Conservation (phyloP, 2,888 invertebrate species). For the Arenicola marina region DNA sequence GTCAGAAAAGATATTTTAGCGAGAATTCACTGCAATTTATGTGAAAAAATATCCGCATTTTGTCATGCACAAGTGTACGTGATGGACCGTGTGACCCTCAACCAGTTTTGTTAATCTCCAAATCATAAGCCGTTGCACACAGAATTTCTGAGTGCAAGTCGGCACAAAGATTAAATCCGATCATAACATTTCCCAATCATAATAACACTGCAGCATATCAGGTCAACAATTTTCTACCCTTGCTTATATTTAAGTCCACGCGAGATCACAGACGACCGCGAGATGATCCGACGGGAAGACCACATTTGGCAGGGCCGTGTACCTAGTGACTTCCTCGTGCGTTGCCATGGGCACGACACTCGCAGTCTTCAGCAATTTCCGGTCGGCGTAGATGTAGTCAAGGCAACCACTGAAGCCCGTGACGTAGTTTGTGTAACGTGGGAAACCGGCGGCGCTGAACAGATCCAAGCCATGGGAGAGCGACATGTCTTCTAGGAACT, state of each 20-base stretch:
- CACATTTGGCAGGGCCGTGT: conserved; percentile 83
- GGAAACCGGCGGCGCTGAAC: conserved; percentile 81
- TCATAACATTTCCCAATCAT: too few species aligned
- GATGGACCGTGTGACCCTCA: too few species aligned
- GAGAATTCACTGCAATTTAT: too few species aligned
- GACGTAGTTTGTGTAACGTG: conserved; percentile 84
- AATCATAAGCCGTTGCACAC: too few species aligned
- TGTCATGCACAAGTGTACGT: too few species aligned
- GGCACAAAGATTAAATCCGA: too few species aligned
- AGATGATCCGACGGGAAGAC: conserved; percentile 94
- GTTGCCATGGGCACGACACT: conserved; percentile 82
- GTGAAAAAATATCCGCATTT: too few species aligned
- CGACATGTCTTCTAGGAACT: conserved; percentile 67
- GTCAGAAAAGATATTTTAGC: too few species aligned
- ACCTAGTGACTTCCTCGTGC: conserved; percentile 73
- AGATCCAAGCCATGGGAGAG: conserved; percentile 71
- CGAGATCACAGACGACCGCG: conserved; percentile 70
- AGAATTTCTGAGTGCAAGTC: too few species aligned
- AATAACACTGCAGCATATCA: too few species aligned
- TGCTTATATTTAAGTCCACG: conserved; percentile 39
- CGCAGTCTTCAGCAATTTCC: conserved; percentile 47
- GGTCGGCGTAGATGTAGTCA: conserved; percentile 89
- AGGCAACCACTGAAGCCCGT: conserved; percentile 80
- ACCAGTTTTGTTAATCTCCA: too few species aligned
- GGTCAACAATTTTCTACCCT: too few species aligned